Evolutionary conservation across 1,140 invertebrate genomes (phyloP).

Genomic region (Drosophila takahashii): DNA sequence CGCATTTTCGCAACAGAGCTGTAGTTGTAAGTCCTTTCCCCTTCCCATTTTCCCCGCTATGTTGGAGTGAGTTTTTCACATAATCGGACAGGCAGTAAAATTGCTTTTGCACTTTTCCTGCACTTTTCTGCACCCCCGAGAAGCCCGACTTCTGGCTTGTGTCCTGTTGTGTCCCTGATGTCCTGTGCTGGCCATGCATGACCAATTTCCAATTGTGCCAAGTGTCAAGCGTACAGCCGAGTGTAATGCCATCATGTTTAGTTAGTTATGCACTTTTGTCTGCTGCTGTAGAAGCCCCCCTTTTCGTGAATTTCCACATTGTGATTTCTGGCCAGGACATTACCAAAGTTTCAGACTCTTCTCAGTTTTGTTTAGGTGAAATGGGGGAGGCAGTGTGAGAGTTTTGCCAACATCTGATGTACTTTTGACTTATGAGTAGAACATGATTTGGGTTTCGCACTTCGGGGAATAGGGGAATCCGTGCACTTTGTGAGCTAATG

Average conservation of each 20-base stretch:
- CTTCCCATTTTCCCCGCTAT: not conserved
- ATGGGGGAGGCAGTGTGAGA: not conserved
- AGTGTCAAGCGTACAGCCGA: slow-evolving; percentile 57
- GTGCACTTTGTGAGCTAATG: slow-evolving; percentile 1
- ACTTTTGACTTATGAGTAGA: slow-evolving; percentile 26
- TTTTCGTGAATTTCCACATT: slow-evolving; percentile 36
- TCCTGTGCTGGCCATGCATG: slow-evolving; percentile 52
- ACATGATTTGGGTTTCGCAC: slow-evolving; percentile 31
- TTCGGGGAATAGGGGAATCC: slow-evolving; percentile 10
- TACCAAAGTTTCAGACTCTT: slow-evolving; percentile 42
- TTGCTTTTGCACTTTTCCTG: slow-evolving; percentile 25
- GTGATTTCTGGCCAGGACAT: slow-evolving; percentile 41
- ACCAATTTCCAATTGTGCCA: slow-evolving; percentile 68
- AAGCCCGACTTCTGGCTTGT: slow-evolving; percentile 3
- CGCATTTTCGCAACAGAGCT: not conserved
- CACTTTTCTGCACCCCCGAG: slow-evolving; percentile 19
- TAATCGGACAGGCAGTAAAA: slow-evolving; percentile 47
- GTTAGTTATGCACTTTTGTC: slow-evolving; percentile 63
- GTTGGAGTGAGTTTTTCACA: slow-evolving; percentile 17
- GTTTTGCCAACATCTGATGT: slow-evolving; percentile 34
- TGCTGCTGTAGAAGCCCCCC: slow-evolving; percentile 15
- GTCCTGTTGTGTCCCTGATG: slow-evolving; percentile 13
- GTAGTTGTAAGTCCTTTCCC: not conserved
- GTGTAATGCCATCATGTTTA: slow-evolving; percentile 61
- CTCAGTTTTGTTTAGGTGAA: slow-evolving; percentile 9